phyloP scores from a whole-genome alignment of 2,888 invertebrate species.

The Ischnura elegans region DNA sequence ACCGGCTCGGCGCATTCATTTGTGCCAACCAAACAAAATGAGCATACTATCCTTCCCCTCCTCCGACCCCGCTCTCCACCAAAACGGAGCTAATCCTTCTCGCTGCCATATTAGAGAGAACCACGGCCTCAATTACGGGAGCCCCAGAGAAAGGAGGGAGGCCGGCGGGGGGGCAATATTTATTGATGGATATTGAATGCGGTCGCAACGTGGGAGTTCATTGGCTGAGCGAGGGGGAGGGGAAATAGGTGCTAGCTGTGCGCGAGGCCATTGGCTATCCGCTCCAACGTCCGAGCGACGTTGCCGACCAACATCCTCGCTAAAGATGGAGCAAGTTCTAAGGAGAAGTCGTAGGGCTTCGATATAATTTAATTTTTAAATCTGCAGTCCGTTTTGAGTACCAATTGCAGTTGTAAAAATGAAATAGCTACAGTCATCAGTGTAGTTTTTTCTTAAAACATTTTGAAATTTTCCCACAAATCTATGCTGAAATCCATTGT shows the following conservation, averaged over 20 bases:
- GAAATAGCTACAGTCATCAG: too few relatives aligned
- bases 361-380: too few relatives aligned
- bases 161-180: not conserved
- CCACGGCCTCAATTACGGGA: constrained; percentile 7
- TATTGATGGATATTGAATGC: constrained; percentile 35
- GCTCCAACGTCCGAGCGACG: not conserved
- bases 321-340: too few relatives aligned
- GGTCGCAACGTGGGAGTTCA: constrained; percentile 21
- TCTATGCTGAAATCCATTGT: too few relatives aligned
- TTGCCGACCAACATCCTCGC: too few relatives aligned
- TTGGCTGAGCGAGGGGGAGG: not conserved
- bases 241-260: not conserved
- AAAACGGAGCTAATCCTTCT: constrained; percentile 30
- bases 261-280: not conserved
- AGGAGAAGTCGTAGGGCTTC: too few relatives aligned
- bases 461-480: too few relatives aligned
- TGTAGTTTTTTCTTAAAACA: too few relatives aligned
- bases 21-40: not conserved
- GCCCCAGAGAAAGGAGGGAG: not conserved
- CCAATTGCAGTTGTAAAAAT: too few relatives aligned
- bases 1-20: not conserved
- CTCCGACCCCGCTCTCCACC: not conserved
- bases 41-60: not conserved
- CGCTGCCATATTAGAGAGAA: constrained; percentile 16
- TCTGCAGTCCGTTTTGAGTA: too few relatives aligned